Evolutionary conservation across 2,797 vertebrate species (phyloP).

Genomic region (Aldrovandia affinis): DNA sequence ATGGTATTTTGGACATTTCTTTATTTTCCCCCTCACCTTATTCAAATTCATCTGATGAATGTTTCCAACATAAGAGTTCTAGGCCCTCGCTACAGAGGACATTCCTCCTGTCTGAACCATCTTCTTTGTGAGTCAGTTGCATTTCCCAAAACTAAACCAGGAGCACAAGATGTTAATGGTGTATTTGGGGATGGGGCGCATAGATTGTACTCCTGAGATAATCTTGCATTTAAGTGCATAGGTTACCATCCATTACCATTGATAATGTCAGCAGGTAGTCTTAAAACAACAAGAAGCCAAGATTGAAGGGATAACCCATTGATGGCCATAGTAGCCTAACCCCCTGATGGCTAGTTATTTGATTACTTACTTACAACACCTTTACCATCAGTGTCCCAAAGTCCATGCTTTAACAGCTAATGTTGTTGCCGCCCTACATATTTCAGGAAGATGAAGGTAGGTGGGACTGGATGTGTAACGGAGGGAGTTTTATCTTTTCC

Average conservation of each 20-base stretch:
- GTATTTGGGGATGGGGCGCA: not conserved
- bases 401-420: no score
- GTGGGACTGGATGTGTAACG: no score
- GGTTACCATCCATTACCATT: not conserved
- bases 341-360: no score
- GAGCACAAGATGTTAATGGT: not conserved
- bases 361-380: no score
- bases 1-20: not conserved
- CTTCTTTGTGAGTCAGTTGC: not conserved
- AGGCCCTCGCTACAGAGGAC: not conserved
- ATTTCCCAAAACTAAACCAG: not conserved
- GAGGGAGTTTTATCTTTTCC: no score
- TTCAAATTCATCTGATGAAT: not conserved
- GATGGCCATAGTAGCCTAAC: no score
- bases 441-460: no score
- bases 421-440: no score
- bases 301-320: no score
- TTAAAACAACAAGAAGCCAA: no score
- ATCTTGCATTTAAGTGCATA: not conserved
- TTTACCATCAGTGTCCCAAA: no score
- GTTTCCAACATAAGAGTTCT: not conserved
- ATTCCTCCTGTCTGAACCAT: not conserved
- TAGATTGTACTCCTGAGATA: not conserved
- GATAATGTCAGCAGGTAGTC: not conserved
- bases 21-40: not conserved